These are phyloP conservation scores for Trissoscelio sp. DNA, from an alignment of 2,888 invertebrate species.

Conservation along the genomic window DNA sequence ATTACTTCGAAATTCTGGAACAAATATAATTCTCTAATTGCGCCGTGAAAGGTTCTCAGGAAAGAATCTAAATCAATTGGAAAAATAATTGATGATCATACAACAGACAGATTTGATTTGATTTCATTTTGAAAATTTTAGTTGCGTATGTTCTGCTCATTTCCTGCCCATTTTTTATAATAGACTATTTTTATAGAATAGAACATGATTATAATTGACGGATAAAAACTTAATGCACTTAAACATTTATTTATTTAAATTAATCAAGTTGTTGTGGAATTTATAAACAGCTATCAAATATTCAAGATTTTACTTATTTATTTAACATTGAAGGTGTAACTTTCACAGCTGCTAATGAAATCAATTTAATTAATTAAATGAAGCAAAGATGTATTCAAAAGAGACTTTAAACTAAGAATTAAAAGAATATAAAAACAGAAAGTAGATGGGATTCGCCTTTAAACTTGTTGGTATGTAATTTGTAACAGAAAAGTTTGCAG, in stretches of 20 bases:
- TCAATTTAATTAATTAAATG: conserved; percentile 7
- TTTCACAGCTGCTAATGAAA: background rate
- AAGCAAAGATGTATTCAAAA: background rate
- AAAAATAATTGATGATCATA: conserved; percentile 9
- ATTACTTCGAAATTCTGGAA: conserved; percentile 32
- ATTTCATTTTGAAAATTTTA: background rate
- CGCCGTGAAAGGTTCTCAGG: conserved; percentile 11
- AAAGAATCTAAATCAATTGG: conserved; percentile 40
- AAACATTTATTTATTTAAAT: no score
- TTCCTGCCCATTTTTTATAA: no score
- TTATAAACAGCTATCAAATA: no score
- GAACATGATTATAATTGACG: no score
- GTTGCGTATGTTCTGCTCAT: background rate
- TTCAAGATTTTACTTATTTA: no score
- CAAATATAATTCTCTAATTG: conserved; percentile 50
- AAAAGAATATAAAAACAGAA: background rate
- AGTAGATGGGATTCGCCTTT: conserved; percentile 6
- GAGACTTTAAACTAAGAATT: conserved; percentile 1
- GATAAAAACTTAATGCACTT: no score
- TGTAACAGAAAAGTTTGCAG: no score
- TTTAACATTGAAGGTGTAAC: background rate
- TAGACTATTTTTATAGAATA: no score
- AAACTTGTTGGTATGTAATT: background rate
- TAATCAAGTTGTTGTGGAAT: no score
- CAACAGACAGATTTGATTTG: background rate